Base-by-base conservation (phyloP, 1,140 invertebrate species). In the Drosophila kepulauana region DNA sequence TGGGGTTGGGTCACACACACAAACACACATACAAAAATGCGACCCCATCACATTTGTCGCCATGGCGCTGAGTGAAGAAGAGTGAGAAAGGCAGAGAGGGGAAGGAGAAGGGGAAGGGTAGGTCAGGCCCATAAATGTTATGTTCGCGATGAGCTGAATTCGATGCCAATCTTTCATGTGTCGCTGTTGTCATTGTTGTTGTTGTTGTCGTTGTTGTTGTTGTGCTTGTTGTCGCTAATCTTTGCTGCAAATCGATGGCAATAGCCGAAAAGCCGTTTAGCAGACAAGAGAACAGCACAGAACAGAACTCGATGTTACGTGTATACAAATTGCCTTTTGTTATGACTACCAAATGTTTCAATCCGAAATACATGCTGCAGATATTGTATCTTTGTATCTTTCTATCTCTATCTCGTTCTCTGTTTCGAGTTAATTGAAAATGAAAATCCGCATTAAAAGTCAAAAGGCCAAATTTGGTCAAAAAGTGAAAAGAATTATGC, bases 401-500 rank as follows among this genome's bases (percentile, higher is more conserved):
- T 74, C 41, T 46, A 25, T 33, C 8, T 81, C 57, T 33, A 33
- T 33, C 30, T 33, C 30, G 1, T 6, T 33, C 30, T 33, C 30
- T 8, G 7, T 33, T 8, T 63, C 61, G 52, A 41, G 28, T 66
- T 75, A 87, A 86, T 74, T 81, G 69, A 73, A 82, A 68, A 72
- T 56, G 66, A 73, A 80, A 73, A 79, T 73, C 52, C 54, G 45
- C 61, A 66, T 54, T 71, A 78, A 65, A 48, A 41, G 57, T 46
- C 66, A 69, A 72, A 25, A 54, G 43, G 13, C 85, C 86, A 66
- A 72, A 89, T 89, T 89, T 81, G 85, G 85, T 78, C 61, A 89
- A 85, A 81, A 81, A 81, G 85, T 89, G 86, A 89, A 89, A 89
- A 89, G 78, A 84, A 89, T 84, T 79, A 81, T 84, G 70, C 74